Conservation (phyloP, 2,113 vertebrate species). For the Mellivora capensis region DNA sequence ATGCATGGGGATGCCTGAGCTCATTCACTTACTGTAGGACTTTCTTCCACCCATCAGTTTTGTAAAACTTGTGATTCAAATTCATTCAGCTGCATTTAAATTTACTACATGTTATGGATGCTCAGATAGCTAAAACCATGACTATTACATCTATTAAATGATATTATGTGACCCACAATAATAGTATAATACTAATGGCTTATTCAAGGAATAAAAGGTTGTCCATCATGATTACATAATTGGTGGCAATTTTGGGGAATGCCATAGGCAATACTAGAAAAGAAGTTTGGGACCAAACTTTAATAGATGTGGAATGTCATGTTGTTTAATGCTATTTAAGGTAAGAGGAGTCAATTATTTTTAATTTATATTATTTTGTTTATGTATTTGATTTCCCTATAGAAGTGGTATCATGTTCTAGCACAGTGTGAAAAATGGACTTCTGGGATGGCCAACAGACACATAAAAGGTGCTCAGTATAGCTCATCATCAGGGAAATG, state of each 20-base stretch:
- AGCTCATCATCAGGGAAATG: not conserved
- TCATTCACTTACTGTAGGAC: not conserved
- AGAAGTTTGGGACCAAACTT: not conserved
- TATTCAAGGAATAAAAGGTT: not conserved
- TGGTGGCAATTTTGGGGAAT: not conserved
- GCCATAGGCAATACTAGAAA: not conserved
- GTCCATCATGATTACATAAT: not conserved
- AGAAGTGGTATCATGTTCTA: not conserved
- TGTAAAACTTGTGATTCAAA: not conserved
- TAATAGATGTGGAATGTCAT: not conserved
- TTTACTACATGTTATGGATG: not conserved
- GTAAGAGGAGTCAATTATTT: not conserved
- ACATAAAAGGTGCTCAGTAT: not conserved
- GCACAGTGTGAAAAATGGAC: not conserved
- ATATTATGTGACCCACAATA: not conserved
- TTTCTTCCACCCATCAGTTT: not conserved
- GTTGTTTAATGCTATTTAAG: not conserved
- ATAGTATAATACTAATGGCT: not conserved
- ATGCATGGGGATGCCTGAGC: not conserved
- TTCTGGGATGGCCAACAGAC: not conserved
- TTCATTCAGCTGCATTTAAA: slow-evolving; percentile 30
- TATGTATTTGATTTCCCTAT: not conserved
- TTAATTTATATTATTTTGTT: not conserved
- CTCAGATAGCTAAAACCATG: not conserved
- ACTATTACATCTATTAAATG: slow-evolving; percentile 19